Evolutionary conservation across 1,140 invertebrate species (phyloP).

Genomic region (Cydia fagiglandana): DNA sequence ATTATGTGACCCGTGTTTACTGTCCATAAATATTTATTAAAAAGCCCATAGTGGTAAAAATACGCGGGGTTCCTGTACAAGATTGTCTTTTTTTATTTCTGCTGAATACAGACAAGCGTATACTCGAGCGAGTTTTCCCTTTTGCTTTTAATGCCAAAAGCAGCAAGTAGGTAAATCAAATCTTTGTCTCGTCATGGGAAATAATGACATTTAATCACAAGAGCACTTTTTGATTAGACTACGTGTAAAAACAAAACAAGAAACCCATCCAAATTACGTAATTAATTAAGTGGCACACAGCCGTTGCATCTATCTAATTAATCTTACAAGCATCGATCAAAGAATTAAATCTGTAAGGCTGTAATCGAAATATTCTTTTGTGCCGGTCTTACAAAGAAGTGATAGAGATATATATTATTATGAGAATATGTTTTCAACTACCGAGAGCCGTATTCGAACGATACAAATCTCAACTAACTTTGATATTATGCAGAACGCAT

Average conservation of each 20-base stretch:
- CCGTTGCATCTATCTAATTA: conserved; percentile 29
- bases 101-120: no score
- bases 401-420: no score
- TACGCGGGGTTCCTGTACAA: no score
- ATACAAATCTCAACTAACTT: no score
- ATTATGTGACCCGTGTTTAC: no score
- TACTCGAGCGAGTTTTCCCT: no score
- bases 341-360: conserved; percentile 13
- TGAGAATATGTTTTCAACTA: not conserved
- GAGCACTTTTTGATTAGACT: not conserved
- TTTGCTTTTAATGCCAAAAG: no score
- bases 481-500: no score
- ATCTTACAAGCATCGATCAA: conserved; percentile 22
- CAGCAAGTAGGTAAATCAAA: not conserved
- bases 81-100: no score
- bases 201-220: not conserved
- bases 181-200: not conserved
- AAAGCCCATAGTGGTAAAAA: no score
- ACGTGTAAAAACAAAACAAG: not conserved
- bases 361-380: conserved; percentile 11
- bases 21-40: no score
- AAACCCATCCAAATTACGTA: conserved; percentile 17
- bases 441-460: not conserved
- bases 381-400: not conserved
- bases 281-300: conserved; percentile 26